A percentile compares a stretch with the other conserved stretches of the same genome.
Evolutionary conservation across 2,113 vertebrate genomes (phyloP).

Genomic region (Zosterops japonicus): DNA sequence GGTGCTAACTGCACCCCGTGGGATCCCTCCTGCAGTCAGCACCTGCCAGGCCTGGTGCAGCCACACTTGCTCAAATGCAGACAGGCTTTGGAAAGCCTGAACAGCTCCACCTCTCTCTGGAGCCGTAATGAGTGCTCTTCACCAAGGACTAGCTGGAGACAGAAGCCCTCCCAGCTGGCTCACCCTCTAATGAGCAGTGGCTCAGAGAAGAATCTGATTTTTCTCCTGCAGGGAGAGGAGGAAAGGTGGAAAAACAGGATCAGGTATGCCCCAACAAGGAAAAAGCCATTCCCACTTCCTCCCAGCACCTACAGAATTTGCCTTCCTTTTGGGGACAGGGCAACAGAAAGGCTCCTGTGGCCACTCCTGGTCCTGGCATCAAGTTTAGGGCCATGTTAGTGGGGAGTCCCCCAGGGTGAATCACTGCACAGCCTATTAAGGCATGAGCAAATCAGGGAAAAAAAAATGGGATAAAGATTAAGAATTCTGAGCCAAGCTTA

Average conservation of each 20-base stretch:
- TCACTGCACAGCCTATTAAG: too few species aligned
- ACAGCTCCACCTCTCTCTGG: background rate
- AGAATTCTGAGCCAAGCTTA: background rate
- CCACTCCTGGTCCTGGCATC: background rate
- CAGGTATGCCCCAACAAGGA: rapidly evolving
- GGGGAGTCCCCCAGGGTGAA: background rate
- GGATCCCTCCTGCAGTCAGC: background rate
- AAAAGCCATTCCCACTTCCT: background rate
- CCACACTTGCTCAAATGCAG: rapidly evolving
- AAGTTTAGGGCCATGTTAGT: background rate
- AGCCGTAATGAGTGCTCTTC: background rate
- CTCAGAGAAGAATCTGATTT: background rate
- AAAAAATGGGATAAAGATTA: background rate
- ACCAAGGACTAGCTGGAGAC: background rate
- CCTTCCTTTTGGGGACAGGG: background rate
- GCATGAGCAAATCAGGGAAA: background rate
- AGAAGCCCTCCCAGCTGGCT: background rate
- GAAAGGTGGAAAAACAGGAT: background rate
- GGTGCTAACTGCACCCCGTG: rapidly evolving
- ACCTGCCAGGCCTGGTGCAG: background rate
- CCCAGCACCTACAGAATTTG: background rate
- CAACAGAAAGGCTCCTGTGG: background rate
- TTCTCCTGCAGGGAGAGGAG: background rate
- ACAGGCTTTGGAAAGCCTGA: background rate
- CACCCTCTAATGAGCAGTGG: background rate